Base-by-base conservation (phyloP, 2,888 invertebrate species). In the Drosophila nigricruria region DNA sequence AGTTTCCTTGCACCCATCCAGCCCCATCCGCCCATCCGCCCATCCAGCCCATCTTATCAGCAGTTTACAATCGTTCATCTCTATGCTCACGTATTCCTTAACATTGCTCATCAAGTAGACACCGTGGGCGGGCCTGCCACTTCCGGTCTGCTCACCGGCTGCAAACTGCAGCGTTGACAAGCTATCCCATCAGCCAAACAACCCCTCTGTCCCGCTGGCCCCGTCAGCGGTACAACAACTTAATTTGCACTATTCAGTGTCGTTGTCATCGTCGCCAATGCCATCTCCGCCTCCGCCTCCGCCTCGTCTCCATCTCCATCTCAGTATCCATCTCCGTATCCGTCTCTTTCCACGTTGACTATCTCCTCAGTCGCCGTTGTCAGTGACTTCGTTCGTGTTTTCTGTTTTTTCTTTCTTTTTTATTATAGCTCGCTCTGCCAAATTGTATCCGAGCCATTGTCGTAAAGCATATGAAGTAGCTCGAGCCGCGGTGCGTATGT, bases 201-300 rank as follows among this genome's bases (percentile, higher is more conserved):
- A 8, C 10, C 9, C 25, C 40, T 36, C 30, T 25, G 1, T 12
- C 5, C 18, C 18, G 27, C 18, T 34, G 14, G 32, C 53, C 32
- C 54, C 67, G 14, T 8, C 49, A 25, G 47, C 43, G 43, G 32
- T 50, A 72, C 75, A 73, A 84, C 85, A 87, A 87, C 88, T 81
- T 84, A 84, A 84, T 84, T 84, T 87, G 81, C 88, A 80, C 88
- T 87, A 84, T 78, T 84, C 84, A 87, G 84, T 72, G 69, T 64
- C 73, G 63, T 47, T 61, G 60, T 70, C 56, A 49, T 14, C 47
- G 52, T 53, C 36, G 49, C 20, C 54, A 64, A 47, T 34, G 69
- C 62, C 59, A 62, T 62, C 61, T 63, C 64, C 68, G 43, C 53
- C 42, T 30, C 42, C 42, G 20, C 56, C 63, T 54, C 58, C 56